Evolutionary conservation across 1,140 invertebrate genomes (phyloP), one percentile per base, ranked within the genome.

Genomic region (Sycophila sp.): DNA sequence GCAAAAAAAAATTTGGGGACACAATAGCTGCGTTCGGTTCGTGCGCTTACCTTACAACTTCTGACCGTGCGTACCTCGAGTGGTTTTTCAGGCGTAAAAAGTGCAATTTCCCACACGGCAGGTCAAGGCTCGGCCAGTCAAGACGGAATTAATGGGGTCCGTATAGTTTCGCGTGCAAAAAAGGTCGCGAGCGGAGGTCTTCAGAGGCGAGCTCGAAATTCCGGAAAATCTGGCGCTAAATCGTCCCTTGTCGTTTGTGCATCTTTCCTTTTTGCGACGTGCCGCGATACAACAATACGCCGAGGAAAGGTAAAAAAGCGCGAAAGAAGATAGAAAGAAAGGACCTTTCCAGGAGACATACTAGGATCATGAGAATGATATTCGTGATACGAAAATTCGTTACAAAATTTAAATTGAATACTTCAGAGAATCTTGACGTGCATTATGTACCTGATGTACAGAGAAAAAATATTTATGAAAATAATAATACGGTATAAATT

Each of bases 151-250:
- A 63, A 63, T 56, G 38, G 49, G 38, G 19, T 11, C 17, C 30
- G n/a, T n/a, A n/a, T 49, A 1, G 13, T 30, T 42, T 60, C 40
- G 67, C 36, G 47, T 40, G 28, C 17, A 42, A 45, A 68, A 59
- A 67, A 56, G 55, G 65, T 28, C 55, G 58, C 22, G 55, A 42
- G 30, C 22, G 19, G 3, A 56, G 19, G 32, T 22, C 28, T 67
- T 38, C 34, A 36, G 1, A 40, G 3, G 32, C 17, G 5, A 28
- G 68, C 59, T 56, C 34, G 60, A 64, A 64, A 56, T 58, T 70
- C 68, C 68, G 51, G 66, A 69, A 69, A 73, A 73, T 69, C 71
- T 66, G 22, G 71, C 13, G 42, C 22, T 10, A 17, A 63, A 17
- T 45, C 51, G 26, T n/a, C 28, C 36, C 15, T 22, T 19, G 45